Evolutionary conservation across 2,113 vertebrate species (phyloP).

Genomic region (Eupsittula cactorum): DNA sequence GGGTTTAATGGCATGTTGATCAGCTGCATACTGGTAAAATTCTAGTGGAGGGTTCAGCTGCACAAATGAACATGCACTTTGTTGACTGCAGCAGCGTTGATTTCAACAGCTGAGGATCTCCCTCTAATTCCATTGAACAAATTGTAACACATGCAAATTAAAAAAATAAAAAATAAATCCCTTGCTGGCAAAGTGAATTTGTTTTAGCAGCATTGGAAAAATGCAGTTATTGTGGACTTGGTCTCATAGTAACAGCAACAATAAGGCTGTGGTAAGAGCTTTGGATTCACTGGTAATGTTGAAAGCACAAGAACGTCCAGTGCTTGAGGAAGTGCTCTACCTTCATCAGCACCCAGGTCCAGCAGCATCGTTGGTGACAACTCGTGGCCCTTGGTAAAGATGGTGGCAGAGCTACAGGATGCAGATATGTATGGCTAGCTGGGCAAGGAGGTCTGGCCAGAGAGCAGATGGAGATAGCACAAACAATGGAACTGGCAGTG

Average conservation of each 20-base stretch:
- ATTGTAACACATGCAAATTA: neutral
- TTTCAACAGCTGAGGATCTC: neutral
- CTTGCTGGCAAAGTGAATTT: conserved; percentile 2
- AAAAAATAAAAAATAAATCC: too few relatives aligned
- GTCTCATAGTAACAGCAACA: conserved; percentile 56
- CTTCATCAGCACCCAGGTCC: neutral
- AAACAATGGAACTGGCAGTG: neutral
- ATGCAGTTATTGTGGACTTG: conserved; percentile 48
- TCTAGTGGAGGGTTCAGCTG: neutral
- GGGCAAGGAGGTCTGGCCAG: rapidly evolving
- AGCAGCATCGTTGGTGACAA: neutral
- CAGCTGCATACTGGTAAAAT: neutral
- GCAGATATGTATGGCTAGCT: neutral
- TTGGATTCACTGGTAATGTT: neutral
- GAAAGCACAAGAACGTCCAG: rapidly evolving
- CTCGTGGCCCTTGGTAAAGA: rapidly evolving
- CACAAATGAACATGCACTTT: neutral
- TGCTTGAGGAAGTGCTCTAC: rapidly evolving
- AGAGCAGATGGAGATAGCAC: rapidly evolving
- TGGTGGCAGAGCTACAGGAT: rapidly evolving
- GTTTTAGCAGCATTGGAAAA: conserved; percentile 31
- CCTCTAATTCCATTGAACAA: neutral
- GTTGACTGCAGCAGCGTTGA: neutral
- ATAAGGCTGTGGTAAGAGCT: conserved; percentile 29
- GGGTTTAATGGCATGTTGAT: neutral